Evolutionary conservation across 1,140 invertebrate genomes (phyloP), one percentile per base, ranked within the genome.

Genomic region (Ephestia elutella): DNA sequence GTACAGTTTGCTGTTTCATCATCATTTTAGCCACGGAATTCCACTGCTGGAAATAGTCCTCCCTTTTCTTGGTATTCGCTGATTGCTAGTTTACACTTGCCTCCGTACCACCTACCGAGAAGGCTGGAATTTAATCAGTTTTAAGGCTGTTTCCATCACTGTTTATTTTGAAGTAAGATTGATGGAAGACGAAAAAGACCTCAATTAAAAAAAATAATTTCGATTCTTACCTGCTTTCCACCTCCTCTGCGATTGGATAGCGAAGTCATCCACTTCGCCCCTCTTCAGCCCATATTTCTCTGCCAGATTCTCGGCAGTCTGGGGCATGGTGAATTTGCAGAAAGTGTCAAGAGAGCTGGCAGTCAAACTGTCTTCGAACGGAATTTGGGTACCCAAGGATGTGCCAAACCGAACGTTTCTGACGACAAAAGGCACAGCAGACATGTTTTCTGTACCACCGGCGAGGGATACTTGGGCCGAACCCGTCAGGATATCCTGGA

Each of bases 261-360:
- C 93, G 90, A 95, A 99, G 59, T 94, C 89, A 78, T 99, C 98
- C 54, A 95, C 95, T 66, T 98, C 95, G 67, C 73, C 97, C 93
- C 77, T 89, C 0, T 93, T 93, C 35, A 99, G 90, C 58, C 94
- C 93, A 76, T 96, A 99, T 77, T 98, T 94, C 56, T 93, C 95
- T 5, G 96, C 98, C 49, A 99, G 90, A 86, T 99, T 99, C 89
- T 99, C 98, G 11, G 98, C 98, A 3, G 98, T 99, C 49, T 98
- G 82, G 1, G 95, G 98, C 98, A 99, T 99, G 0, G 97, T 95
- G 51, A 96, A 91, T 80, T 97, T 96, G 78, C 96, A 96, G 71
- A 97, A 93, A 0, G 92, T 92, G 80, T 99, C 98, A 7, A 94
- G 93, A 18, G 93, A 89, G 94, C 97, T 93, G 0, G 63, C 59